phyloP scores from a whole-genome alignment of 23 tunicate species.

The Trididemnum miniatum region DNA sequence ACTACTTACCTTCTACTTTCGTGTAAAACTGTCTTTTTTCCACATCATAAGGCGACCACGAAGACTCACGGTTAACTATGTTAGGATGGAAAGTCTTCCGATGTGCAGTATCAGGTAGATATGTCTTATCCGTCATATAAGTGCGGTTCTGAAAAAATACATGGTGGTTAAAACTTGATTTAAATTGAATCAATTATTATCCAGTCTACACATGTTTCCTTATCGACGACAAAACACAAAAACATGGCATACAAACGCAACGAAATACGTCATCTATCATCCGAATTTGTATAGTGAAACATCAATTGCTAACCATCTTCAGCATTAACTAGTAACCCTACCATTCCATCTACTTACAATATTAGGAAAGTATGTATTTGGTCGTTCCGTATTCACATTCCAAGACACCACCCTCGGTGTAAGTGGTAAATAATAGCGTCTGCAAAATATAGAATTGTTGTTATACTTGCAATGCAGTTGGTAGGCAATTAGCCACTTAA shows the following conservation, averaged over 20 bases:
- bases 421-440: conserved; percentile 43
- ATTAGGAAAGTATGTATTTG: conserved; percentile 81
- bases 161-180: neutral
- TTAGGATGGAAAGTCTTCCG: conserved; percentile 45
- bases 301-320: too few relatives aligned
- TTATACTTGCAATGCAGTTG: too few relatives aligned
- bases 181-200: too few relatives aligned
- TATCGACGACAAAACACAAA: too few relatives aligned
- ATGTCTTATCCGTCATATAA: conserved; percentile 72
- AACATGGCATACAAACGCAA: too few relatives aligned
- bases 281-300: too few relatives aligned
- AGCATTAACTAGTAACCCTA: too few relatives aligned
- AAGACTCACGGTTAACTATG: conserved; percentile 79
- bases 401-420: conserved; percentile 78
- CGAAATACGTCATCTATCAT: too few relatives aligned
- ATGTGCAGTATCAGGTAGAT: conserved; percentile 57
- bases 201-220: too few relatives aligned
- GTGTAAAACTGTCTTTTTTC: neutral
- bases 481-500: too few relatives aligned
- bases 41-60: conserved; percentile 78
- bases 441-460: conserved; percentile 11
- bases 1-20: neutral
- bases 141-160: conserved; percentile 68
- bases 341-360: conserved; percentile 89
- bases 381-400: conserved; percentile 75